phyloP scores from a whole-genome alignment of 1,140 invertebrate species.

The Potamilus streckersoni region DNA sequence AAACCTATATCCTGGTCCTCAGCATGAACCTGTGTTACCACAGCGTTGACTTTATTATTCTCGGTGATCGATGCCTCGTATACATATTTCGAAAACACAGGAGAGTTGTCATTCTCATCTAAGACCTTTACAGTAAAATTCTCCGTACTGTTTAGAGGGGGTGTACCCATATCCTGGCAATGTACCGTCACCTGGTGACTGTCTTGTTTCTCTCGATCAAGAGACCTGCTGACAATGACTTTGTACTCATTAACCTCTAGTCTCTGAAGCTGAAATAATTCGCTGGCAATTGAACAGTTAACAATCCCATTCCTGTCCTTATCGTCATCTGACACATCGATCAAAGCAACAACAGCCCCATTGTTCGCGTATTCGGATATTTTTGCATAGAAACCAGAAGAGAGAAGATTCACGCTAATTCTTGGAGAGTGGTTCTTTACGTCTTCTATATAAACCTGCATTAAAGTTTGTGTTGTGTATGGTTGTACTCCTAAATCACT shows the following conservation, averaged over 20 bases:
- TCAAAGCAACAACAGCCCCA: slow-evolving; percentile 19
- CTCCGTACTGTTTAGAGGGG: slow-evolving; percentile 8
- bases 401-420: slow-evolving; percentile 22
- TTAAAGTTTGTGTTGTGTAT: slow-evolving; percentile 27
- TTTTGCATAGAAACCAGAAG: slow-evolving; percentile 20
- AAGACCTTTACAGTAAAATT: slow-evolving; percentile 24
- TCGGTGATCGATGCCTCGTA: slow-evolving; percentile 13
- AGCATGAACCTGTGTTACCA: slow-evolving; percentile 89
- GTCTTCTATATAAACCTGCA: slow-evolving; percentile 24
- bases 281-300: slow-evolving; percentile 25
- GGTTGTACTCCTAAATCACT: slow-evolving; percentile 23
- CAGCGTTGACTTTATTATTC: slow-evolving; percentile 81
- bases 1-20: slow-evolving; percentile 94
- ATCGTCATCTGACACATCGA: slow-evolving; percentile 26
- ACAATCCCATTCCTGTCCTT: slow-evolving; percentile 25
- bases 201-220: slow-evolving; percentile 20
- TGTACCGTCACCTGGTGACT: slow-evolving; percentile 20
- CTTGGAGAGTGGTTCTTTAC: slow-evolving; percentile 31
- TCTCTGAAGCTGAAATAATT: slow-evolving; percentile 21
- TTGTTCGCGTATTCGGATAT: slow-evolving; percentile 27
- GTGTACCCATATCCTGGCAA: slow-evolving; percentile 23
- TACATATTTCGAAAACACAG: slow-evolving; percentile 16
- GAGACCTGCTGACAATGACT: slow-evolving; percentile 15
- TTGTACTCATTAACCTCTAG: slow-evolving; percentile 24
- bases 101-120: slow-evolving; percentile 32